Conservation (phyloP, 2,113 vertebrate species). For the Actenoides hombroni region DNA sequence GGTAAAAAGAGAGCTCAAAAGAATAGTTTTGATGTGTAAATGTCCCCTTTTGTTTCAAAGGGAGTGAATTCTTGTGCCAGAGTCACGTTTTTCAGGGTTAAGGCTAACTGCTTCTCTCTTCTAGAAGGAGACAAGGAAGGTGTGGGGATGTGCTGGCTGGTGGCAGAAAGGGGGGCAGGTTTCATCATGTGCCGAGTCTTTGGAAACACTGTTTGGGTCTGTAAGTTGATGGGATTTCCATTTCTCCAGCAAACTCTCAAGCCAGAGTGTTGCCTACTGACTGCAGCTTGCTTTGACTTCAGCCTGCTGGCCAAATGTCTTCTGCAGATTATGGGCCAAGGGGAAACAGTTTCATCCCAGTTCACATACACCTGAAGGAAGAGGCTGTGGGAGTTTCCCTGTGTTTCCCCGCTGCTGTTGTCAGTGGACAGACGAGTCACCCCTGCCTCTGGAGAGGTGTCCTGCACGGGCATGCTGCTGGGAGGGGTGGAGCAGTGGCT, state of each 20-base stretch:
- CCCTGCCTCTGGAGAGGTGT: background rate
- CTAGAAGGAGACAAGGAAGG: background rate
- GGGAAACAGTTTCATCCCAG: background rate
- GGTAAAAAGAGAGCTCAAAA: background rate
- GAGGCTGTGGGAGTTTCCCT: background rate
- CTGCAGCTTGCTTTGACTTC: background rate
- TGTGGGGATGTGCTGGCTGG: background rate
- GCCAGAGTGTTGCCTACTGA: background rate
- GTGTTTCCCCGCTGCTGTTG: rapidly evolving
- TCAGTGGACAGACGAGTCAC: rapidly evolving
- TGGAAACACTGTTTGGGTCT: background rate
- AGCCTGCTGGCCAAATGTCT: background rate
- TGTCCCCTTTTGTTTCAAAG: slow-evolving; percentile 10
- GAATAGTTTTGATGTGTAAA: slow-evolving; percentile 50
- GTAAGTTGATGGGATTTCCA: background rate
- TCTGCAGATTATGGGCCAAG: background rate
- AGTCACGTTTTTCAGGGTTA: background rate
- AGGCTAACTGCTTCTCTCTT: background rate
- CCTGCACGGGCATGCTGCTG: background rate
- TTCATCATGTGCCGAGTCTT: background rate
- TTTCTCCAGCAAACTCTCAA: background rate
- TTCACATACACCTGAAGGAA: rapidly evolving
- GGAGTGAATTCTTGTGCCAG: background rate
- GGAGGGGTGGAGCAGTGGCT: background rate
- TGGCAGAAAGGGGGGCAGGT: background rate